Conservation (phyloP, 1,140 invertebrate genomes). For the Meloidogyne floridensis region DNA sequence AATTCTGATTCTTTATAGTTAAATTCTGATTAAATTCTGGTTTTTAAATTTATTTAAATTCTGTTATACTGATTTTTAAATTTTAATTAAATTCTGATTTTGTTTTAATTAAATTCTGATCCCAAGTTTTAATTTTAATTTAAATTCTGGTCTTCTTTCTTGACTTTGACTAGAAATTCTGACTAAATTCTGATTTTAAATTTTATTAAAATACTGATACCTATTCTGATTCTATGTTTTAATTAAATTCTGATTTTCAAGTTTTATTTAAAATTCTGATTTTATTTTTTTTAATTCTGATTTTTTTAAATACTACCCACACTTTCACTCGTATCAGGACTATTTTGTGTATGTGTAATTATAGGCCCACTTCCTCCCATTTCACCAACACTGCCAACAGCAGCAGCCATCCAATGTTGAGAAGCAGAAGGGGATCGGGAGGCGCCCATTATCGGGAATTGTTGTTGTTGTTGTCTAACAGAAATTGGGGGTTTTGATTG, state of each 20-base stretch:
- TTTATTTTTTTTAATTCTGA: neutral
- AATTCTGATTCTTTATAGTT: no score
- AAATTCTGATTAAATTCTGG: neutral
- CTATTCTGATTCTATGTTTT: no score
- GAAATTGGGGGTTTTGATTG: constrained; percentile 15
- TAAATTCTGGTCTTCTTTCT: neutral
- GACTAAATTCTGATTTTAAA: neutral
- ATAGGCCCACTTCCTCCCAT: constrained; percentile 4
- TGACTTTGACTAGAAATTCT: no score
- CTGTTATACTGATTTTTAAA: neutral
- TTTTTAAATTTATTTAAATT: neutral
- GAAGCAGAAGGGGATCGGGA: neutral
- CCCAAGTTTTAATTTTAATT: no score
- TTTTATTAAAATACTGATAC: no score
- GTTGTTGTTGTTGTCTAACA: constrained; percentile 14
- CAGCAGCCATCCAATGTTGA: neutral
- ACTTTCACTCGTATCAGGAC: constrained; percentile 29
- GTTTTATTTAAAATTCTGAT: neutral
- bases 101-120: neutral
- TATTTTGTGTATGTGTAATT: constrained; percentile 10
- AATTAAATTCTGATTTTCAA: neutral
- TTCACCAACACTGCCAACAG: neutral
- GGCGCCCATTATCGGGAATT: constrained; percentile 10
- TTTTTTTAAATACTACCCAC: neutral
- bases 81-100: neutral